Evolutionary conservation across 2,888 invertebrate genomes (phyloP).

Genomic region (Tetrapedia diversipes): DNA sequence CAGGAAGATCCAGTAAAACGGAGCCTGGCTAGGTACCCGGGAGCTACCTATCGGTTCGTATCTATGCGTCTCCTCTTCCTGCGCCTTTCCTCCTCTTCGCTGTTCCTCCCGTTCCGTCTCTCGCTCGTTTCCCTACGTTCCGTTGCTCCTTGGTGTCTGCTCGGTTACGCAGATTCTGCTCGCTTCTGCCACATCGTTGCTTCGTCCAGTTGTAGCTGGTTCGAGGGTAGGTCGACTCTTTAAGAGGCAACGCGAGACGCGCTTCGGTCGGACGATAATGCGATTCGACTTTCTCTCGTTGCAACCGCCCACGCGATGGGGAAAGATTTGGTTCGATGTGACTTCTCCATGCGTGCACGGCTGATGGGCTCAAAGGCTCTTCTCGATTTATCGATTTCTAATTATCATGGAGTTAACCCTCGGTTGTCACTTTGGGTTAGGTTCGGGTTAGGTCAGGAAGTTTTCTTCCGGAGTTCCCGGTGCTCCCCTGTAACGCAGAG

Average conservation of each 20-base stretch:
- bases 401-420: no score
- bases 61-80: slow-evolving; percentile 48
- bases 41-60: slow-evolving; percentile 46
- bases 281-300: slow-evolving; percentile 60
- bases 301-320: slow-evolving; percentile 47
- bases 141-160: no score
- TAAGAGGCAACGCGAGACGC: slow-evolving; percentile 51
- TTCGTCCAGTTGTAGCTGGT: neutral
- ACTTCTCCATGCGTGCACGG: slow-evolving; percentile 63
- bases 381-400: slow-evolving; percentile 79
- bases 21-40: slow-evolving; percentile 39
- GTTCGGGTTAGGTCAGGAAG: no score
- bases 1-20: slow-evolving; percentile 60
- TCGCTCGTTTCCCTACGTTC: no score
- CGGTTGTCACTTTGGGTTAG: no score
- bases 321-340: slow-evolving; percentile 67
- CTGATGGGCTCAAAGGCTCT: no score
- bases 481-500: no score
- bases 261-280: slow-evolving; percentile 59
- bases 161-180: no score
- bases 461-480: no score
- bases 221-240: slow-evolving; percentile 53
- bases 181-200: no score
- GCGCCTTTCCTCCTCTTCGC: slow-evolving; percentile 11
- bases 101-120: neutral